phyloP scores from a whole-genome alignment of 2,113 vertebrate genomes.

The Alethe diademata region DNA sequence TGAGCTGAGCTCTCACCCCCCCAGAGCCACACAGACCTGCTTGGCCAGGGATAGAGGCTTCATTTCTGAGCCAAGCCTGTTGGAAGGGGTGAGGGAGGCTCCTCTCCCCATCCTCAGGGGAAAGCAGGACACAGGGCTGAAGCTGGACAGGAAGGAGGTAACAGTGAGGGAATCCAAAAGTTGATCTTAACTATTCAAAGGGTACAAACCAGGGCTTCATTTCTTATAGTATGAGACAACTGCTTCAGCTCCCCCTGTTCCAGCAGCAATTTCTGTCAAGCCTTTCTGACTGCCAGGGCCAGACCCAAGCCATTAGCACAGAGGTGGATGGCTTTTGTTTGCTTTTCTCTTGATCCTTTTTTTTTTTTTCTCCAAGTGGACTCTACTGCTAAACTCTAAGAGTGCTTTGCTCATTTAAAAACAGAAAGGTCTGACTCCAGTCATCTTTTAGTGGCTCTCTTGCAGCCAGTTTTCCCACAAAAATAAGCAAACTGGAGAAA shows the following conservation, averaged over 20 bases:
- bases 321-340: not conserved
- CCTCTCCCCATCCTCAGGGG: not conserved
- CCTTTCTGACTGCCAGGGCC: not conserved
- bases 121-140: not conserved
- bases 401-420: not conserved
- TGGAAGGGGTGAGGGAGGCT: not conserved
- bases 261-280: not conserved
- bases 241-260: not conserved
- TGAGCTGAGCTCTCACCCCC: fast-evolving
- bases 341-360: not conserved
- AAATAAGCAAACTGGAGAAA: constrained; percentile 62
- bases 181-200: not conserved
- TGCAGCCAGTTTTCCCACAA: constrained; percentile 43
- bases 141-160: not conserved
- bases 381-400: not conserved
- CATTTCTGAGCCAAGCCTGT: not conserved
- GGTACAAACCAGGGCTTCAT: not conserved
- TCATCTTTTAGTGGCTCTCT: constrained; percentile 12
- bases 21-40: fast-evolving
- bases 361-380: not conserved
- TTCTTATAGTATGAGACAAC: not conserved
- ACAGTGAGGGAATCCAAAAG: not conserved
- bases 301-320: not conserved
- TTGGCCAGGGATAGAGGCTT: fast-evolving
- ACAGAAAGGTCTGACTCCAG: constrained; percentile 32